Conservation (phyloP, 2,797 vertebrate genomes). For the Sebastes itinus region DNA sequence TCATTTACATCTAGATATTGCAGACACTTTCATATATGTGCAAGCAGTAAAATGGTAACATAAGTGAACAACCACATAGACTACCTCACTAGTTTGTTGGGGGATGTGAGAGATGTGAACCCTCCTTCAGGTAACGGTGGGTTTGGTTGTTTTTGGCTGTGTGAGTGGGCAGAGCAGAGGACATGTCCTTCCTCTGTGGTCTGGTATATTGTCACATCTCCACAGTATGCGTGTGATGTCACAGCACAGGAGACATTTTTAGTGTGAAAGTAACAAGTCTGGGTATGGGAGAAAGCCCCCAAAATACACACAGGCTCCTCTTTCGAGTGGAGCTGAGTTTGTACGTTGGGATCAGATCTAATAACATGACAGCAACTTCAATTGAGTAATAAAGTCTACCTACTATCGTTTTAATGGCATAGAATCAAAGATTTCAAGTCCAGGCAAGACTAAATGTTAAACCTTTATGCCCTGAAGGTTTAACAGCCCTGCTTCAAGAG, state of each 20-base stretch:
- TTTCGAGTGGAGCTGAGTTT: not conserved
- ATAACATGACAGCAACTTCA: not conserved
- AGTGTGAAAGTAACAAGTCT: not conserved
- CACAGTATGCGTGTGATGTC: not conserved
- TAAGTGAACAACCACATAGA: not conserved
- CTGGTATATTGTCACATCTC: constrained; percentile 6
- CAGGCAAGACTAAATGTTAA: not conserved
- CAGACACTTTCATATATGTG: not conserved
- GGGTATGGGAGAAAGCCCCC: not conserved
- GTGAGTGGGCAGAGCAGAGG: constrained; percentile 40
- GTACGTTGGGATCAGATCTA: not conserved
- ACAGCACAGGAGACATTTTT: constrained; percentile 21
- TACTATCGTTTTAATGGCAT: not conserved
- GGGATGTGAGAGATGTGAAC: constrained; percentile 15
- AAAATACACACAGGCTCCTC: constrained; percentile 22
- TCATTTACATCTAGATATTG: not conserved
- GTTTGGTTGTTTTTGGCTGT: constrained; percentile 25
- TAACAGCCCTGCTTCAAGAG: not conserved
- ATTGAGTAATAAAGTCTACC: not conserved
- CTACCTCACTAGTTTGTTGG: not conserved
- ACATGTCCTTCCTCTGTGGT: constrained; percentile 61
- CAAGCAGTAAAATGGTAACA: not conserved
- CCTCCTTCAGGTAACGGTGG: constrained; percentile 7
- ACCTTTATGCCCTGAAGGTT: not conserved
- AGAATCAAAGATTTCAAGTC: not conserved